Base-by-base conservation (phyloP, 2,113 vertebrate genomes). In the Amphiprion percula region DNA sequence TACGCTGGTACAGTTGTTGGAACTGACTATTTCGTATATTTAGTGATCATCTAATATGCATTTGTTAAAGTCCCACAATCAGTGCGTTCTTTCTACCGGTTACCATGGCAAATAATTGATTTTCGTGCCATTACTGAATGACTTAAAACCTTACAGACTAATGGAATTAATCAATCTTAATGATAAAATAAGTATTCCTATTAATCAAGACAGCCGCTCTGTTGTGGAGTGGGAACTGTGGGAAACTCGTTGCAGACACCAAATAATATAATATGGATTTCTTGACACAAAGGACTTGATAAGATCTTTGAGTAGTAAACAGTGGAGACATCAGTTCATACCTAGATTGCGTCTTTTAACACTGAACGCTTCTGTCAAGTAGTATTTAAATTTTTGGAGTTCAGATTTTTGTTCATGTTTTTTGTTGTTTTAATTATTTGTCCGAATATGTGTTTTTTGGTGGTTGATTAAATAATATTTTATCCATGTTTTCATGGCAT, bases 141-240 rank as follows among this genome's bases (percentile, higher is more conserved):
- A 85, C 84, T 90, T 91, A 73, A 89, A 85, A 91, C 82, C 84
- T 86, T 63, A 87, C 68, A 83, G 91, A 92, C 92, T 86, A 94
- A 92, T 94, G 82, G 88, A 93, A 93, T 93, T 89, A 93, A 94
- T 93, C 92, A 93, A 62, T 84, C 83, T 79, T 94, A 94, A 94
- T 94, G 93, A 92, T 90, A 93, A 92, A 92, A 90, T 94, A 94
- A 94, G 92, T 91, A 90, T 92, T 94, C 76, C 83, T 91, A 93
- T 95, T 92, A 89, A 94, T 95, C 92, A 93, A 86, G 88, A 90
- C 86, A 81, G 83, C 79, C 88, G 79, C 77, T 88, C 39, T 82
- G 68, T 77, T 83, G 69, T 46, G 74, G 23, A 65, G 63, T 75
- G 72, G 74, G 63, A 23, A 44, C 61, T 66, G 39, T 28, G 24